Evolutionary conservation across 2,113 vertebrate genomes (phyloP).

Genomic region (Mirza zaza): DNA sequence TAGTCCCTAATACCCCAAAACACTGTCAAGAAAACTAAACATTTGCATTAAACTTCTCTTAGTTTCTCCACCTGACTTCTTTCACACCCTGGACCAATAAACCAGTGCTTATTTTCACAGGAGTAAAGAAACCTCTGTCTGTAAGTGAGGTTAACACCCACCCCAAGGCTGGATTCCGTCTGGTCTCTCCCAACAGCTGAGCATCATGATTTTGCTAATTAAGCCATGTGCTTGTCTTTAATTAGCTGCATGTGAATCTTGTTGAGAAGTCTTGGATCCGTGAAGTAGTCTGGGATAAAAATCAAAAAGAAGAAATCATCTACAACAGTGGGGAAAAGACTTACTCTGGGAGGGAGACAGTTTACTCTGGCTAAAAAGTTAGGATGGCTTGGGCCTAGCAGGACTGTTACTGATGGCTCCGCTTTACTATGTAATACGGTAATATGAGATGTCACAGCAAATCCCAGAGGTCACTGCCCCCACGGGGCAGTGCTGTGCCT

Average conservation of each 20-base stretch:
- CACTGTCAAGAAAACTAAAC: not conserved
- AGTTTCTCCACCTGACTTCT: not conserved
- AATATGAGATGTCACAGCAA: not conserved
- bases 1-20: not conserved
- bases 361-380: not conserved
- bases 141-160: slow-evolving; percentile 45
- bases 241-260: slow-evolving; percentile 77
- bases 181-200: slow-evolving; percentile 55
- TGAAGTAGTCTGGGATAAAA: slow-evolving; percentile 81
- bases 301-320: slow-evolving; percentile 43
- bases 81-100: slow-evolving; percentile 25
- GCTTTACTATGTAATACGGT: not conserved
- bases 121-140: not conserved
- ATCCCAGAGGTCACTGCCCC: not conserved
- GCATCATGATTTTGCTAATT: slow-evolving; percentile 63
- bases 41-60: not conserved
- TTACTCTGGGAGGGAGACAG: not conserved
- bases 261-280: slow-evolving; percentile 76
- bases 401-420: not conserved
- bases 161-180: slow-evolving; percentile 35
- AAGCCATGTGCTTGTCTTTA: slow-evolving; percentile 53
- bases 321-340: not conserved
- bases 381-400: not conserved
- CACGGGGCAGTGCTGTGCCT: not conserved
- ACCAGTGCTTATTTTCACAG: not conserved